Conservation (phyloP, 1,140 invertebrate genomes). For the Carposina sasakii region DNA sequence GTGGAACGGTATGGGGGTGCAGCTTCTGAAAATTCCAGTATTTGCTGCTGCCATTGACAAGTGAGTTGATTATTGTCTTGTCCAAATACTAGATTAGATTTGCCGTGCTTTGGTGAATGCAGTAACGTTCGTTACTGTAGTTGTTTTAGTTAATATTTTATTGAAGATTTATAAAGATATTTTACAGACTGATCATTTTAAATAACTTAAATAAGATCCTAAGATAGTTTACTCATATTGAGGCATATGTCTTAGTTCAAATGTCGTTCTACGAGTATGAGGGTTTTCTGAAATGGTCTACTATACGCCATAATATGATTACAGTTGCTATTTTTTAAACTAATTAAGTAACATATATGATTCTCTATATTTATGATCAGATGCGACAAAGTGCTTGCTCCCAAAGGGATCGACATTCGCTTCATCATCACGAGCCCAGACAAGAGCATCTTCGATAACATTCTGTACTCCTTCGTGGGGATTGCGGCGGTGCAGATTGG, state of each 20-base stretch:
- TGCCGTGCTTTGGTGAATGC: background rate
- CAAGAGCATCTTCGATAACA: slow-evolving; percentile 79
- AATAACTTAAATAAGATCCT: background rate
- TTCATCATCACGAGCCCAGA: slow-evolving; percentile 79
- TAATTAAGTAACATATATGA: background rate
- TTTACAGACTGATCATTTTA: background rate
- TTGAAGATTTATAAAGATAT: background rate
- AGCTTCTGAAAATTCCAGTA: slow-evolving; percentile 75
- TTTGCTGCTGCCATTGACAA: slow-evolving; percentile 82
- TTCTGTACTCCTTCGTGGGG: slow-evolving; percentile 85
- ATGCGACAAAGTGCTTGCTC: slow-evolving; percentile 77
- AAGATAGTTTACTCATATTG: background rate
- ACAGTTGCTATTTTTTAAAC: background rate
- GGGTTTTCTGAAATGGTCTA: background rate
- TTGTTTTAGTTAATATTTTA: slow-evolving; percentile 9
- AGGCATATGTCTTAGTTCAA: background rate
- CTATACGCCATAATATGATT: background rate
- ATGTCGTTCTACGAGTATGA: background rate
- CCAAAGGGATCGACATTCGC: slow-evolving; percentile 80
- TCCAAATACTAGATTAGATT: background rate
- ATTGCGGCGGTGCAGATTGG: slow-evolving; percentile 88
- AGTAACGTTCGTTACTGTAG: background rate
- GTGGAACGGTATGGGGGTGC: slow-evolving; percentile 86
- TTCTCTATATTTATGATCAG: slow-evolving; percentile 70
- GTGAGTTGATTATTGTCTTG: no score